Percentiles rank a stretch among this genome's conserved stretches.
These are phyloP conservation scores for Drosophila teissieri DNA, from an alignment of 1,140 invertebrate genomes.

Conservation along the genomic window DNA sequence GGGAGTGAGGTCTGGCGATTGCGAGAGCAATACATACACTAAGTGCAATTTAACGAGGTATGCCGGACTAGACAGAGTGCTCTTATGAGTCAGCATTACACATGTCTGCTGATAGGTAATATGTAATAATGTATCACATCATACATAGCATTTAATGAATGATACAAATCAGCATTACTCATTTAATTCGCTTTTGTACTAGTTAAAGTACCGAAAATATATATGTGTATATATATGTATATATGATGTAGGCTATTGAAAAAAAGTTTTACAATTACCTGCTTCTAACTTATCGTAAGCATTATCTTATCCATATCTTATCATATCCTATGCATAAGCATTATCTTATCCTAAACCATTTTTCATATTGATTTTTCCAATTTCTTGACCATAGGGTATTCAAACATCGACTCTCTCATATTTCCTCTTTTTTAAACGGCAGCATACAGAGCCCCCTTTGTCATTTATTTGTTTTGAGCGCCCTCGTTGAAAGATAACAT, in stretches of 20 bases:
- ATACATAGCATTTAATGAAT: background rate
- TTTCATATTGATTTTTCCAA: no score
- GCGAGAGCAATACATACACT: conserved; percentile 11
- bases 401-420: background rate
- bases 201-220: background rate
- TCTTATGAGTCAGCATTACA: conserved; percentile 17
- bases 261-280: no score
- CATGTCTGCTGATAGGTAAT: background rate
- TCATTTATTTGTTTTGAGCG: conserved; percentile 30
- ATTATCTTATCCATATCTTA: no score
- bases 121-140: background rate
- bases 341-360: no score
- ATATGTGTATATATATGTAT: background rate
- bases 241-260: no score
- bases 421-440: background rate
- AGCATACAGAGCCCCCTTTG: conserved; percentile 4
- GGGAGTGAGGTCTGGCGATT: conserved; percentile 23
- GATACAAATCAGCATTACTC: no score
- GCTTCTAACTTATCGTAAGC: no score
- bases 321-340: no score
- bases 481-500: conserved; percentile 41
- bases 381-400: background rate
- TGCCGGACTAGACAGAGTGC: conserved; percentile 12
- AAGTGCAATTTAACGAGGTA: conserved; percentile 9
- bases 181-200: no score